Conservation (phyloP, 64 coral and sea anemone species). For the Stylophora pistillata region DNA sequence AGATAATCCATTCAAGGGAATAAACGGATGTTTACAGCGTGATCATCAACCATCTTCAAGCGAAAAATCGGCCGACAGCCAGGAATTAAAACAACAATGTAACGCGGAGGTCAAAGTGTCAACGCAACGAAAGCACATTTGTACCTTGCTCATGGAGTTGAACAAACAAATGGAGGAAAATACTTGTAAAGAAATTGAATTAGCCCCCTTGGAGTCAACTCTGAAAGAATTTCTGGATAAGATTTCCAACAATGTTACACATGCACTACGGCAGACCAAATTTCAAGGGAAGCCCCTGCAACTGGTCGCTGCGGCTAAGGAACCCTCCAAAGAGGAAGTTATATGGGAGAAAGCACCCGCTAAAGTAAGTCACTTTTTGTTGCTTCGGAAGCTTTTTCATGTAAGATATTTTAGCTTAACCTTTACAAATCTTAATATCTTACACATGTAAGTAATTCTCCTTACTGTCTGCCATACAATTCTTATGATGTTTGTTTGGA, state of each 20-base stretch:
- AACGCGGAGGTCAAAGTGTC: background rate
- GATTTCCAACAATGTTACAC: background rate
- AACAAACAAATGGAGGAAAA: background rate
- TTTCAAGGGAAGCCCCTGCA: slow-evolving; percentile 8
- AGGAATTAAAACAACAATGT: background rate
- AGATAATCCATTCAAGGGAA: background rate
- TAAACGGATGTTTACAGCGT: background rate
- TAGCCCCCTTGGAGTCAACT: background rate
- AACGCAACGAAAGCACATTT: background rate
- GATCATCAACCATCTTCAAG: background rate
- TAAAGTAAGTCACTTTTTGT: slow-evolving; percentile 9
- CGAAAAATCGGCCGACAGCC: background rate
- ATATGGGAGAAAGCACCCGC: background rate
- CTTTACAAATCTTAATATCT: too few relatives aligned
- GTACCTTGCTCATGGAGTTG: background rate
- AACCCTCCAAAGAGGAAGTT: background rate
- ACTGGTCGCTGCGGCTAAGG: background rate
- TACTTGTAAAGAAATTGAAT: background rate
- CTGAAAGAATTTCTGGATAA: slow-evolving; percentile 8
- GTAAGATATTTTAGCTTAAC: too few relatives aligned
- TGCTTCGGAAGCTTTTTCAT: background rate
- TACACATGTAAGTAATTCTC: too few relatives aligned
- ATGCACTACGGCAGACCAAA: background rate
- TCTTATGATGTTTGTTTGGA: too few relatives aligned
- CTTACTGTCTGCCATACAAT: too few relatives aligned